Evolutionary conservation across 2,113 vertebrate genomes (phyloP).

Genomic region (Melozone crissalis): DNA sequence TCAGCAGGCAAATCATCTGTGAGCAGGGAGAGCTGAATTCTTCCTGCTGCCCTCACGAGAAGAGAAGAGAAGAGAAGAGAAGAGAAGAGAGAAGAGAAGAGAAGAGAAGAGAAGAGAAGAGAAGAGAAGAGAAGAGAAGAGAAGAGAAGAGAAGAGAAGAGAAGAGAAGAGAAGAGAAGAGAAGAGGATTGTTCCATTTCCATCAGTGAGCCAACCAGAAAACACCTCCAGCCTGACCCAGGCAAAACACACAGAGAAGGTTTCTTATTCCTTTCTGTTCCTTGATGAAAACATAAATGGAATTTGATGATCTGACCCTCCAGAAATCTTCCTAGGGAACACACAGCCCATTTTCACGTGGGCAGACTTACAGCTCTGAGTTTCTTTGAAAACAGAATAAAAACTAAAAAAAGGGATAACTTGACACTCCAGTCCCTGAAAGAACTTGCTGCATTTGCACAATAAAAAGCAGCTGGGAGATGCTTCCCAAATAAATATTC

Average conservation of each 20-base stretch:
- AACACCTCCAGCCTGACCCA: neutral
- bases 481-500: conserved; percentile 15
- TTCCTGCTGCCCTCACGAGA: neutral
- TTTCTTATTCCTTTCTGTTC: neutral
- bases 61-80: neutral
- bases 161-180: no score
- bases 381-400: neutral
- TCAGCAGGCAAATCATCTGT: neutral
- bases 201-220: neutral
- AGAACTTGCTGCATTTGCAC: conserved; percentile 39
- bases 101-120: neutral
- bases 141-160: neutral
- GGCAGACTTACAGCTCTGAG: neutral
- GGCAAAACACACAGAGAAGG: neutral
- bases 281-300: neutral
- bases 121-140: neutral
- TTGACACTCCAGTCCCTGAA: neutral
- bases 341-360: neutral
- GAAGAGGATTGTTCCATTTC: neutral
- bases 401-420: neutral
- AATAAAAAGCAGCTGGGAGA: conserved; percentile 25
- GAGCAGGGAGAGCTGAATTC: neutral
- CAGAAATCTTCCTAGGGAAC: neutral
- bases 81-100: no score
- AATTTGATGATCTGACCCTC: neutral